Evolutionary conservation across 2,113 vertebrate species (phyloP), one percentile per base, ranked within the genome.

Genomic region (Pterophyllum scalare): DNA sequence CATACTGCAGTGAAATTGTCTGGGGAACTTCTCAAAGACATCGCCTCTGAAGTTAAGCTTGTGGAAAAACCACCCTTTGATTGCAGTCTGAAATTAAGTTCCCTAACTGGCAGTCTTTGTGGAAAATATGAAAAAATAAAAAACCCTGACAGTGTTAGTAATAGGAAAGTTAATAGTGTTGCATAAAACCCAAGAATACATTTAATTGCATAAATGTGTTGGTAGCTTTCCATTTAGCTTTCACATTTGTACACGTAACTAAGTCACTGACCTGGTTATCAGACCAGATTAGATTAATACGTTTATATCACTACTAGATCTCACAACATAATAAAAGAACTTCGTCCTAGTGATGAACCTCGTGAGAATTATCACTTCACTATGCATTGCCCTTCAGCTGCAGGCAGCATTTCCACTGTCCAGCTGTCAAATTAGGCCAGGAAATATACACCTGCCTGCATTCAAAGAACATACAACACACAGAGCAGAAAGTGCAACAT

Each of bases 81-180:
- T 89, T 85, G 82, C 59, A 65, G 54, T 79, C 87, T 84, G 72
- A 91, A 89, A 92, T 91, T 70, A 90, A 86, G 82, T 87, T 64
- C 59, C 56, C 49, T 81, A 79, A 85, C 64, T 83, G 40, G 54
- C 65, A 59, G 80, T 56, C 62, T 61, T 65, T 52, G 28, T 76
- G 72, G 75, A 85, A 67, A 83, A 86, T 67, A 57, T 61, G 54
- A 28, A 28, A 12, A 57, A 59, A 62, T 77, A 8, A 22, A 10
- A 57, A 78, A 76, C 72, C 31, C 70, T 79, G 70, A 59, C 40
- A 12, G 12, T 22, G 57, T 12, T 76, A 10, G 70, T 33, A 82
- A 82, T 84, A 43, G 17, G 38, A 57, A 80, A 81, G 77, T 82
- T 84, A 83, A 87, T 77, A 31, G 78, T 74, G 40, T 59, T 81